Percentiles rank a stretch among this genome's conserved stretches.
Evolutionary conservation across 2,888 invertebrate genomes (phyloP).

Genomic region (Syritta pipiens): DNA sequence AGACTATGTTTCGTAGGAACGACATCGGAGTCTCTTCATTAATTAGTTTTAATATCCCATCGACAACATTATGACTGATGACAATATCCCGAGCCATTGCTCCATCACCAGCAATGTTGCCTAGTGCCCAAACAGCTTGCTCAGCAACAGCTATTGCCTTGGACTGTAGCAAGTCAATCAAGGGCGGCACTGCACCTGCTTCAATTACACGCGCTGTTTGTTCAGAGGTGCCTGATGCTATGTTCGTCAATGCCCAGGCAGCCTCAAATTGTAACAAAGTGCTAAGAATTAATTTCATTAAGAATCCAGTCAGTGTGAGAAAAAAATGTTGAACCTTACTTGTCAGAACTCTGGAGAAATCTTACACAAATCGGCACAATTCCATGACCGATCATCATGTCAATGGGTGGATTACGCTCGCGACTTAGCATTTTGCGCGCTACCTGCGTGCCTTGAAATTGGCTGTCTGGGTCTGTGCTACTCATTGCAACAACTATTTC

Average conservation of each 20-base stretch:
- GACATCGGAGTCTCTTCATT: conserved; percentile 82
- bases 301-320: not conserved
- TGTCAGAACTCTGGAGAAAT: conserved; percentile 85
- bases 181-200: conserved; percentile 90
- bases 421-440: conserved; percentile 93
- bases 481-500: conserved; percentile 88
- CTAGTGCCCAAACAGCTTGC: conserved; percentile 98
- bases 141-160: conserved; percentile 87
- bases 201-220: conserved; percentile 93
- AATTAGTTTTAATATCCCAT: conserved; percentile 85
- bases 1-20: conserved; percentile 90
- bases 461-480: conserved; percentile 82
- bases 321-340: conserved; percentile 81
- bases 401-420: conserved; percentile 94
- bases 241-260: conserved; percentile 98
- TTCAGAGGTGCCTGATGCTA: conserved; percentile 95
- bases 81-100: conserved; percentile 90
- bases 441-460: conserved; percentile 87
- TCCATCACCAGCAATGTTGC: conserved; percentile 97
- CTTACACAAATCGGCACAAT: conserved; percentile 90
- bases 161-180: conserved; percentile 87
- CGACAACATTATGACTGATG: conserved; percentile 85
- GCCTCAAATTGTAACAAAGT: conserved; percentile 94
- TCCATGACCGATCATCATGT: conserved; percentile 89
- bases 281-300: conserved; percentile 78